Conservation (phyloP, 2,888 invertebrate species). For the Synanthedon myopaeformis region DNA sequence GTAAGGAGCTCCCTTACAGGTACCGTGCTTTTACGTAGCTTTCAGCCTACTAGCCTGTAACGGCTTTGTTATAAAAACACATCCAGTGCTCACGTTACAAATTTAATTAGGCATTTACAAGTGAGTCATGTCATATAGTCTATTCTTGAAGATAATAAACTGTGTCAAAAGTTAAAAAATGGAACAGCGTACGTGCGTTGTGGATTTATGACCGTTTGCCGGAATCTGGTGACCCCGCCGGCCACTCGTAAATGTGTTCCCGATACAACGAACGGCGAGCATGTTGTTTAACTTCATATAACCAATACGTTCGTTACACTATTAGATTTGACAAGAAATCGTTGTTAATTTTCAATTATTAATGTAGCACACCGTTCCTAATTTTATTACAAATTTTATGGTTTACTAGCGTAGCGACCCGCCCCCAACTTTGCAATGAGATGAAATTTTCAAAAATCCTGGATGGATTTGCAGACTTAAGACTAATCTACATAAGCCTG, state of each 20-base stretch:
- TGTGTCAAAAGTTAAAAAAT: conserved; percentile 46
- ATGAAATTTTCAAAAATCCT: no score
- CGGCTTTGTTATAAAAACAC: no score
- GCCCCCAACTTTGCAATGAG: no score
- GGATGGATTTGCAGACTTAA: no score
- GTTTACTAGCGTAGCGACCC: no score
- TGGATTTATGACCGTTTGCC: conserved; percentile 52
- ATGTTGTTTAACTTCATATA: not conserved
- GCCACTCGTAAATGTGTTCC: conserved; percentile 53
- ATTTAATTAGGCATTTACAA: not conserved
- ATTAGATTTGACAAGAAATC: conserved; percentile 9
- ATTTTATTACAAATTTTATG: no score
- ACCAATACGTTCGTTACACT: conserved; percentile 4
- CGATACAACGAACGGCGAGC: conserved; percentile 23
- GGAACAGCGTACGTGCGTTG: conserved; percentile 23
- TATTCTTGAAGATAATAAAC: conserved; percentile 33
- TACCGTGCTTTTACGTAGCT: no score
- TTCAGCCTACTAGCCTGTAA: no score
- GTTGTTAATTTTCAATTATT: conserved; percentile 3
- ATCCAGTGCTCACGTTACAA: no score
- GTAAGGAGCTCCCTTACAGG: no score
- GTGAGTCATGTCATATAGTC: conserved; percentile 7
- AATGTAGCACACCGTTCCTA: no score
- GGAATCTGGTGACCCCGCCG: conserved; percentile 65
- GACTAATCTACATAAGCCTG: no score